These are phyloP conservation scores for Onychorhynchus coronatus DNA, from an alignment of 2,113 vertebrate species.

Conservation along the genomic window DNA sequence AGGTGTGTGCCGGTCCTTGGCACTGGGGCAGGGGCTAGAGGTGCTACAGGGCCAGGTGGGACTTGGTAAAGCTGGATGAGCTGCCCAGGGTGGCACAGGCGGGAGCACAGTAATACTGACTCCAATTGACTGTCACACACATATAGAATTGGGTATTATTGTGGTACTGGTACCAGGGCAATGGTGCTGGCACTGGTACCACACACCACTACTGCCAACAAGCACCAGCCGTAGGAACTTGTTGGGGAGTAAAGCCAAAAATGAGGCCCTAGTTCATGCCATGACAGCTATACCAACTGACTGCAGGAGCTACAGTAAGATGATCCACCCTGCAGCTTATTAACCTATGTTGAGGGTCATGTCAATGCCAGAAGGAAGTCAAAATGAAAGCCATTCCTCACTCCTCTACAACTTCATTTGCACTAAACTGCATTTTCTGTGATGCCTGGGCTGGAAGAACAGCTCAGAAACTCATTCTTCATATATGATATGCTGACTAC, in stretches of 20 bases:
- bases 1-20: fast-evolving
- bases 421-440: background rate
- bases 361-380: background rate
- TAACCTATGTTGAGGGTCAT: background rate
- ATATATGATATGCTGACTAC: background rate
- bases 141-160: background rate
- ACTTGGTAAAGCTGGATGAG: background rate
- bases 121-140: background rate
- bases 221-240: background rate
- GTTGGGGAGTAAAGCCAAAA: background rate
- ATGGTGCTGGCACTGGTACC: background rate
- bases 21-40: background rate
- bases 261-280: background rate
- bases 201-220: background rate
- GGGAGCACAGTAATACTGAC: background rate
- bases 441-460: background rate
- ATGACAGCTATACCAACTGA: background rate
- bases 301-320: background rate
- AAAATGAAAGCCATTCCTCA: background rate
- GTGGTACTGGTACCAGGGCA: background rate
- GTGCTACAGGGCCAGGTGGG: background rate
- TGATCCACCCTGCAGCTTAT: background rate
- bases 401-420: background rate
- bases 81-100: background rate
- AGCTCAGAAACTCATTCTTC: background rate